Evolutionary conservation across 2,113 vertebrate genomes (phyloP).

Genomic region (Gambusia affinis): DNA sequence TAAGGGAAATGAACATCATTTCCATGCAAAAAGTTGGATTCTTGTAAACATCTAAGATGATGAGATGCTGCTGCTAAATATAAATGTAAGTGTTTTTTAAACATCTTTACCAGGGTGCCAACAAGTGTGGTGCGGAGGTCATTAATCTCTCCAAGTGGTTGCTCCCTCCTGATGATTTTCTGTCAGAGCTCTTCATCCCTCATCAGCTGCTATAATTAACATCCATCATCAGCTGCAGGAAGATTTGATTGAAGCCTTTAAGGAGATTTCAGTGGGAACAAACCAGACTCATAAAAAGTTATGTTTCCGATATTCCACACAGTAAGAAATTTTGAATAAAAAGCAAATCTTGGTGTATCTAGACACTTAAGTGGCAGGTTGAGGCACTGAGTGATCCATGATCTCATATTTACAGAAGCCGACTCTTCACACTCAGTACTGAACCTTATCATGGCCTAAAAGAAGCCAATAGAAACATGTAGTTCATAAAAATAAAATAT

Average conservation of each 20-base stretch:
- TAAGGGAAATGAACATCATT: no score
- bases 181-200: not conserved
- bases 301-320: not conserved
- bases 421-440: no score
- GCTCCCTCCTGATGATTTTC: not conserved
- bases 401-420: no score
- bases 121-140: not conserved
- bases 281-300: not conserved
- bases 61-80: not conserved
- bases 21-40: not conserved
- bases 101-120: not conserved
- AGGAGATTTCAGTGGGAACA: not conserved
- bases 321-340: no score
- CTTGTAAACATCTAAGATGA: not conserved
- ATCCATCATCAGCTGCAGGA: not conserved
- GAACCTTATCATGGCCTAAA: not conserved
- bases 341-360: no score
- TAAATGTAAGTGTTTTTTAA: not conserved
- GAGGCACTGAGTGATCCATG: no score
- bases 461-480: not conserved
- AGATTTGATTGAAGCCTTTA: conserved; percentile 1
- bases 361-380: no score
- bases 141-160: not conserved
- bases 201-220: conserved; percentile 9
- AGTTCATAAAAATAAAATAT: not conserved